Conservation (phyloP, 2,888 invertebrate species). For the Cantharis lateralis region DNA sequence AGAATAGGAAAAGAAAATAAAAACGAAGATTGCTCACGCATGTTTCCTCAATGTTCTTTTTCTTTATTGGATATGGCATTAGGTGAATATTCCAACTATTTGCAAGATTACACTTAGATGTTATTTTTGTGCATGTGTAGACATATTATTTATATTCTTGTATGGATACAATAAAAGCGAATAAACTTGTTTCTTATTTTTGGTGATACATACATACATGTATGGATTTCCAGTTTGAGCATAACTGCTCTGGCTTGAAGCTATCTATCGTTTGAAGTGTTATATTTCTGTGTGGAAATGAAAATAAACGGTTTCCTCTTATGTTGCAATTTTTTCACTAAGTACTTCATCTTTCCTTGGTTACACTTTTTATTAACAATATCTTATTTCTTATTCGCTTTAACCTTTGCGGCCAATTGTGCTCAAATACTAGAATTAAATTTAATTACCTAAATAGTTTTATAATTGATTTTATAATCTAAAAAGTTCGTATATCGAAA, state of each 20-base stretch:
- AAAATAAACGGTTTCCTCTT: background rate
- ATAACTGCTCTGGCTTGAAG: background rate
- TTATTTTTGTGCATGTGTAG: background rate
- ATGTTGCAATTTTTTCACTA: background rate
- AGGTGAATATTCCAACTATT: constrained; percentile 52
- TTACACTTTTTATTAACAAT: no score
- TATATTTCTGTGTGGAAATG: background rate
- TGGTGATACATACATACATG: background rate
- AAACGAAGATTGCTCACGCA: constrained; percentile 59
- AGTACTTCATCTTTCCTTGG: background rate
- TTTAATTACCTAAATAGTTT: background rate
- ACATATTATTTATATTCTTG: background rate
- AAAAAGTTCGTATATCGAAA: background rate
- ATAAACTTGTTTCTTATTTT: background rate
- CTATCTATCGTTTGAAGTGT: background rate
- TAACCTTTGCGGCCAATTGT: background rate
- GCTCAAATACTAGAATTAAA: background rate
- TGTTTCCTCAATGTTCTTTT: constrained; percentile 67
- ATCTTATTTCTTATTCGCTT: background rate
- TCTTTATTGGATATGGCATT: constrained; percentile 74
- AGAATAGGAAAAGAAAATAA: constrained; percentile 54
- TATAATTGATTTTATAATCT: background rate
- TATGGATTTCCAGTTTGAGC: background rate
- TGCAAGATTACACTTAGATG: constrained; percentile 5
- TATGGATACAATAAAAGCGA: background rate